These are phyloP conservation scores for Cavia porcellus DNA, from an alignment of 2,113 vertebrate genomes.

Conservation along the genomic window DNA sequence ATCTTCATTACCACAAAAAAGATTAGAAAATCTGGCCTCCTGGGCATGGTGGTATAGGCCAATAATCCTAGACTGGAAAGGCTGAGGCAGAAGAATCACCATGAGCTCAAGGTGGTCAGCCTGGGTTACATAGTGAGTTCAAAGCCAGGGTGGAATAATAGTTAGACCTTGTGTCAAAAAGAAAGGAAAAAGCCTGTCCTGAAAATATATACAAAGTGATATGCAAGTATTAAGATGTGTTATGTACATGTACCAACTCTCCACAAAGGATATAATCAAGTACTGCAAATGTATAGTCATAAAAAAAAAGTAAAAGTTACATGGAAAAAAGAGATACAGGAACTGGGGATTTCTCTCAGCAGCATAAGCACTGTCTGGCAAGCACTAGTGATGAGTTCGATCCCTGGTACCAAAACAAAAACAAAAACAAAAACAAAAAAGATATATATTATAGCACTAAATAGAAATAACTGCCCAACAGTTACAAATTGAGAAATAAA, in stretches of 20 bases:
- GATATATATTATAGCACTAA: not conserved
- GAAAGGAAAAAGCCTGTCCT: not conserved
- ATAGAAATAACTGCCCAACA: not conserved
- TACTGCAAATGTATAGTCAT: not conserved
- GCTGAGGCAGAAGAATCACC: not conserved
- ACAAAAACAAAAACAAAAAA: not conserved
- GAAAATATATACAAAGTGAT: not conserved
- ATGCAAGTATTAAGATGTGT: not conserved
- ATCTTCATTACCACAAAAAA: not conserved
- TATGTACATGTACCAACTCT: not conserved
- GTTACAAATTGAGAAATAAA: constrained; percentile 3
- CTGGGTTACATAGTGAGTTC: not conserved
- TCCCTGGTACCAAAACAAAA: too few species aligned
- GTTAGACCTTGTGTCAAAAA: not conserved
- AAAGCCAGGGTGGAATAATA: not conserved
- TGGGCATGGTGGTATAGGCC: not conserved
- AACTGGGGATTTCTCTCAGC: too few species aligned
- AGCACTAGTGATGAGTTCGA: too few species aligned
- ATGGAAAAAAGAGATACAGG: not conserved
- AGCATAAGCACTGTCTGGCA: too few species aligned
- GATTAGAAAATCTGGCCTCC: not conserved
- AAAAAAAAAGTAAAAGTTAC: not conserved
- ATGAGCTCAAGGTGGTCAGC: not conserved
- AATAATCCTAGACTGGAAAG: not conserved
- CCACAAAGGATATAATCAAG: not conserved